Evolutionary conservation across 2,797 vertebrate species (phyloP).

Genomic region (Lagorchestes hirsutus): DNA sequence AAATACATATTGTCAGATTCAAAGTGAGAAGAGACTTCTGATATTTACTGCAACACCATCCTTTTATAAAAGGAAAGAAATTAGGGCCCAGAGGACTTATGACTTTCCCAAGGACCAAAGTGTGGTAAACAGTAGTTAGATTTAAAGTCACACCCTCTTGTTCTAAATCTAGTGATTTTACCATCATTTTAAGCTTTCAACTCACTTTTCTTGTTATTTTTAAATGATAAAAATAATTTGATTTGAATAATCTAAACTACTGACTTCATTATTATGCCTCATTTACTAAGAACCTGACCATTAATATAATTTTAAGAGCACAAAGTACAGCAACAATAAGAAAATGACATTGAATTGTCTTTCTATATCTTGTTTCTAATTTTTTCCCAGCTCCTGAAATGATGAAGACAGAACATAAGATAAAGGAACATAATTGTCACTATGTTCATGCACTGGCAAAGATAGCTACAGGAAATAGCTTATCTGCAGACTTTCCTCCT

Average conservation of each 20-base stretch:
- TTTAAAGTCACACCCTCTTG: neutral
- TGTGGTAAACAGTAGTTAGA: neutral
- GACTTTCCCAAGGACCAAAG: neutral
- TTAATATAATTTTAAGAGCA: slow-evolving; percentile 11
- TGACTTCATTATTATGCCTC: neutral
- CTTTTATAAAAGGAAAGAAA: neutral
- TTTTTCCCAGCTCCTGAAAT: slow-evolving; percentile 44
- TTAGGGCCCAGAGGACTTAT: neutral
- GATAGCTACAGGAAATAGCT: slow-evolving; percentile 69
- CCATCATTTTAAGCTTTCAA: neutral
- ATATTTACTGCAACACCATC: neutral
- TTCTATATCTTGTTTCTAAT: slow-evolving; percentile 24
- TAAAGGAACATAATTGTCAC: slow-evolving; percentile 73
- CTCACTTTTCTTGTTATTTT: neutral
- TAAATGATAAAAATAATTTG: neutral
- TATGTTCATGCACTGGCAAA: slow-evolving; percentile 62
- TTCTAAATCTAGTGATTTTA: neutral
- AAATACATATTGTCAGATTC: neutral
- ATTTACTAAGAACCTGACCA: neutral
- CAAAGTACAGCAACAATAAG: neutral
- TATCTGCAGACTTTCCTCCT: slow-evolving; percentile 77
- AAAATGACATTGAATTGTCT: neutral
- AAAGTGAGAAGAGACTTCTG: neutral
- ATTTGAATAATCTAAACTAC: neutral
- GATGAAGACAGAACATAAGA: slow-evolving; percentile 45